Conservation (phyloP, 2,888 invertebrate genomes). For the Melinaea menophilus region DNA sequence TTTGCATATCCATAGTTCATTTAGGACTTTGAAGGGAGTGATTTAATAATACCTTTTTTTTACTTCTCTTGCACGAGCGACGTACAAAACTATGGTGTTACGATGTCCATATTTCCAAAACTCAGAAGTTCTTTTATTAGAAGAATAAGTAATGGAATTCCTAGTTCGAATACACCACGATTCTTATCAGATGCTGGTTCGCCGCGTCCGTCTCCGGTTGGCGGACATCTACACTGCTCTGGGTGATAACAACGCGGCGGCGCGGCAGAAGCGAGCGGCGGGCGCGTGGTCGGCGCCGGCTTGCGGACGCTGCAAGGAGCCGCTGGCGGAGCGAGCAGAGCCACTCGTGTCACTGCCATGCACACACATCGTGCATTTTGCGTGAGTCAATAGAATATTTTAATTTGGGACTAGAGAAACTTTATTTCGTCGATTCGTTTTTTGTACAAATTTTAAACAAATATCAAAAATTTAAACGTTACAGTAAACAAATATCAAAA, state of each 20-base stretch:
- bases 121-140: neutral
- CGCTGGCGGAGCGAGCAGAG: conserved; percentile 77
- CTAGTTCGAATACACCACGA: neutral
- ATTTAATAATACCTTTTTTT: too few relatives aligned
- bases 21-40: too few relatives aligned
- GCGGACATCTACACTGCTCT: conserved; percentile 89
- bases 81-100: too few relatives aligned
- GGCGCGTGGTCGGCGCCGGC: conserved; percentile 82
- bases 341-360: conserved; percentile 89
- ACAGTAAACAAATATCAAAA: too few relatives aligned
- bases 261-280: conserved; percentile 86
- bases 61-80: too few relatives aligned
- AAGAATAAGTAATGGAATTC: neutral
- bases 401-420: too few relatives aligned
- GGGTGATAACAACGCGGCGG: conserved; percentile 88
- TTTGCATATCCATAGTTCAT: too few relatives aligned
- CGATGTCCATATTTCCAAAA: too few relatives aligned
- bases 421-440: too few relatives aligned
- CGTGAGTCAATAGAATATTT: conserved; percentile 66
- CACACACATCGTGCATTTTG: conserved; percentile 91
- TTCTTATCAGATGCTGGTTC: conserved; percentile 81
- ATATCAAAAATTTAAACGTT: too few relatives aligned
- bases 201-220: conserved; percentile 87
- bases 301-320: conserved; percentile 89
- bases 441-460: too few relatives aligned